These are phyloP conservation scores for Melipona bicolor DNA, from an alignment of 2,888 invertebrate genomes.

Conservation along the genomic window DNA sequence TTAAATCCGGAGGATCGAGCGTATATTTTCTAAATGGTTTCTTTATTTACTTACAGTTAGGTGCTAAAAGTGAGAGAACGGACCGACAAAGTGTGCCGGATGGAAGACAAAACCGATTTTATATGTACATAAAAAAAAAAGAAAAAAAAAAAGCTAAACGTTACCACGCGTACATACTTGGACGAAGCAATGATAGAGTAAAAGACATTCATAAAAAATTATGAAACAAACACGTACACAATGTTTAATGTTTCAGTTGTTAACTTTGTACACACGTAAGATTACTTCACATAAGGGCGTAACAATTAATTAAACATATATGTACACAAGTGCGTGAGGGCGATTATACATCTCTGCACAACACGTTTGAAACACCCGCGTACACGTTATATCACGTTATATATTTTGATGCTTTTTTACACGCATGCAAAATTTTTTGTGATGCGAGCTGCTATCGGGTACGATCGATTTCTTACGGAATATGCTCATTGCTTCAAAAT, in stretches of 20 bases:
- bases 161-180: constrained; percentile 57
- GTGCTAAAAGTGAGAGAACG: constrained; percentile 73
- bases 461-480: constrained; percentile 40
- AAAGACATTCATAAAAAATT: constrained; percentile 46
- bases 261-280: constrained; percentile 47
- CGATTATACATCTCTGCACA: neutral
- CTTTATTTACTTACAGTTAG: constrained; percentile 77
- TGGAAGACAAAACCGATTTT: constrained; percentile 74
- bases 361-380: neutral
- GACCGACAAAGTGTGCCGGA: constrained; percentile 74
- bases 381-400: neutral
- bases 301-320: constrained; percentile 31
- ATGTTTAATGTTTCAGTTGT: constrained; percentile 48
- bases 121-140: constrained; percentile 75
- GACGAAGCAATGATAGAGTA: constrained; percentile 36
- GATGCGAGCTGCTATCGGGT: constrained; percentile 44
- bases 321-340: neutral
- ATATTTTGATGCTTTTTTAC: constrained; percentile 22
- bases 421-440: constrained; percentile 43
- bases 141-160: constrained; percentile 22
- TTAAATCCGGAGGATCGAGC: constrained; percentile 4
- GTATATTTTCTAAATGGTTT: constrained; percentile 56
- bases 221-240: constrained; percentile 36
- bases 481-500: constrained; percentile 62
- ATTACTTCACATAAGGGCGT: constrained; percentile 8